Conservation (phyloP, 1,140 invertebrate genomes). For the Euschistus heros region DNA sequence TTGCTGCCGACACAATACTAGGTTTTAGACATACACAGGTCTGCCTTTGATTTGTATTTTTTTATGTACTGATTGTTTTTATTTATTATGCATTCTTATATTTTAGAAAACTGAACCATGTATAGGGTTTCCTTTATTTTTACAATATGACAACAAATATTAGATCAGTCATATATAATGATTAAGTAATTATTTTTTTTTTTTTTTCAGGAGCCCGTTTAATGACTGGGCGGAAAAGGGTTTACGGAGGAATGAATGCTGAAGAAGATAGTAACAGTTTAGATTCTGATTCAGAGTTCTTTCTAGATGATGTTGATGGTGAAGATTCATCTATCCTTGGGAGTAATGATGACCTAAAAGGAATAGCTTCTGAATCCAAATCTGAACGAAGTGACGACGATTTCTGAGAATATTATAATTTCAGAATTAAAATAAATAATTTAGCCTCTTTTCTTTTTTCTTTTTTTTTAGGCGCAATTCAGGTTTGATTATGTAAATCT, state of each 20-base stretch:
- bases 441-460: no score
- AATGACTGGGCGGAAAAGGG: slow-evolving; percentile 20
- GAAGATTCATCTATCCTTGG: slow-evolving; percentile 22
- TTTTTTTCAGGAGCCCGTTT: slow-evolving; percentile 7
- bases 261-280: slow-evolving; percentile 21
- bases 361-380: slow-evolving; percentile 21
- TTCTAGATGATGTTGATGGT: slow-evolving; percentile 26
- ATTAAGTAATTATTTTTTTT: neutral
- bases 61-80: no score
- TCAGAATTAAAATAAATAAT: no score
- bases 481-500: no score
- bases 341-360: slow-evolving; percentile 21
- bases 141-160: no score
- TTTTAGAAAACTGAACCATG: no score
- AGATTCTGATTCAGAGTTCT: slow-evolving; percentile 27
- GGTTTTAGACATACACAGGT: no score
- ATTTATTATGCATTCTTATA: no score
- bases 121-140: no score
- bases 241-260: slow-evolving; percentile 25
- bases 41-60: no score
- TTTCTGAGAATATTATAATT: slow-evolving; percentile 7
- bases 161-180: neutral
- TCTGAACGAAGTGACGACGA: slow-evolving; percentile 24
- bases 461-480: no score
- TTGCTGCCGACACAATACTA: no score